Conservation (phyloP, 2,888 invertebrate genomes). For the Elysia crispata region DNA sequence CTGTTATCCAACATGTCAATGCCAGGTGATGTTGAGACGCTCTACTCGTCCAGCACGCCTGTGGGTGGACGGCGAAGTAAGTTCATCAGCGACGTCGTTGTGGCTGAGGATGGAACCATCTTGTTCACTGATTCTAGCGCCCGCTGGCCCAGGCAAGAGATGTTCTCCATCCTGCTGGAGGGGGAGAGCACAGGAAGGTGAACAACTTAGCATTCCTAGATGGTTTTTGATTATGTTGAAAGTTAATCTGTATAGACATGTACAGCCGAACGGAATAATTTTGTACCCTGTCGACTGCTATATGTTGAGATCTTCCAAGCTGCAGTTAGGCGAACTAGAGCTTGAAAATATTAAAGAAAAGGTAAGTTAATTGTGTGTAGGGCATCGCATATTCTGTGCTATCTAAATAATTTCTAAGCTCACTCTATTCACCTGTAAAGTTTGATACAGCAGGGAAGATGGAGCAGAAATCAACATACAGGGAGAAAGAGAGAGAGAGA, state of each 20-base stretch:
- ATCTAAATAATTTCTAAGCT: background rate
- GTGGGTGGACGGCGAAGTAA: constrained; percentile 82
- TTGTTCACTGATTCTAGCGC: constrained; percentile 92
- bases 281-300: too few species aligned
- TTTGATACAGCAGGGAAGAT: background rate
- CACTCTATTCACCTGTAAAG: background rate
- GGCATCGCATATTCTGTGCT: background rate
- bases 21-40: constrained; percentile 78
- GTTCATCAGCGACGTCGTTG: constrained; percentile 86
- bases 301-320: background rate
- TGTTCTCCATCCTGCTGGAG: constrained; percentile 83
- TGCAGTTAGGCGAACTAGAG: too few species aligned
- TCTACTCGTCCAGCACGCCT: constrained; percentile 80
- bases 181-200: constrained; percentile 85
- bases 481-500: background rate
- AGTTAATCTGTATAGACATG: too few species aligned
- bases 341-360: too few species aligned
- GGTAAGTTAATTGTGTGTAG: too few species aligned
- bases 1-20: background rate
- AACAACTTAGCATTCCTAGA: too few species aligned
- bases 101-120: constrained; percentile 88
- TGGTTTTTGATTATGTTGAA: too few species aligned
- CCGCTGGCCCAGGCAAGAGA: constrained; percentile 85
- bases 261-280: too few species aligned
- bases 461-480: background rate